A percentile compares a stretch with the other conserved stretches of the same genome.
phyloP scores from a whole-genome alignment of 1,140 invertebrate species.

The Drosophila subpulchrella region DNA sequence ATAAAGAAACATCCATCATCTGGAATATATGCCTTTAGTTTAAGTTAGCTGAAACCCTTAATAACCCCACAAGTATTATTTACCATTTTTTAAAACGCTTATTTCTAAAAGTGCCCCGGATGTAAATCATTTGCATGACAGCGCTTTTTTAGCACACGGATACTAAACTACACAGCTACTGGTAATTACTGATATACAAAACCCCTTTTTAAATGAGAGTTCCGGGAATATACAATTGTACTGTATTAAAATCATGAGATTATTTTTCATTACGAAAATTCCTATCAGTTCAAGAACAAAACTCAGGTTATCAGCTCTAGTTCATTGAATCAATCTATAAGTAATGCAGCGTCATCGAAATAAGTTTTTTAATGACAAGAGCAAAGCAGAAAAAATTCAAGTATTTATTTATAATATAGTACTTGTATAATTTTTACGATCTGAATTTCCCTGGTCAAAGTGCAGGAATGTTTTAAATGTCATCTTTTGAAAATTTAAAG shows the following conservation, averaged over 20 bases:
- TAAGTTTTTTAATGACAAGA: slow-evolving; percentile 1
- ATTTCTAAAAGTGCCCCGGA: slow-evolving; percentile 11
- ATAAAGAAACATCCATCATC: no score
- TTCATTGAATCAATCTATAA: slow-evolving; percentile 10
- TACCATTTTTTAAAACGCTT: not conserved
- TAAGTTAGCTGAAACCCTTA: not conserved
- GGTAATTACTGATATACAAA: slow-evolving; percentile 18
- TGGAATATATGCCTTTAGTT: not conserved
- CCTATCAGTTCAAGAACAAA: slow-evolving; percentile 39
- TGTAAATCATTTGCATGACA: slow-evolving; percentile 16
- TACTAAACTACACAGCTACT: not conserved
- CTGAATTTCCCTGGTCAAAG: not conserved
- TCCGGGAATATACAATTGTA: not conserved
- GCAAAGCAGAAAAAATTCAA: not conserved
- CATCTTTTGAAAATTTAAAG: not conserved
- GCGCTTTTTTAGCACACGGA: not conserved
- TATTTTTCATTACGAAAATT: slow-evolving; percentile 3
- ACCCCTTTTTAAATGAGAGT: not conserved
- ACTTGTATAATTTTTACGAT: not conserved
- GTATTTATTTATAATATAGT: not conserved
- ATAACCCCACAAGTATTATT: not conserved
- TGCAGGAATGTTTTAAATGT: not conserved
- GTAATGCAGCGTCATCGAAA: slow-evolving; percentile 25
- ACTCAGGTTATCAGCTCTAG: slow-evolving; percentile 25
- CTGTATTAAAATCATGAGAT: not conserved